Evolutionary conservation across 2,113 vertebrate genomes (phyloP).

Genomic region (Xenopus tropicalis): UCB_Xtro_10.0 CM004445.2:129985001-129985500

Average conservation of each 20-base stretch:
- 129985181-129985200: constrained; percentile 45
- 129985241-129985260: constrained; percentile 44
- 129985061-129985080: no score
- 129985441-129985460: no score
- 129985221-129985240: constrained; percentile 27
- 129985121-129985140: not conserved
- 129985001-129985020: no score
- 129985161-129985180: constrained; percentile 37
- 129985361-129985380: no score
- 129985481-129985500: no score
- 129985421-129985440: no score
- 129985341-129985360: not conserved
- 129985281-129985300: not conserved
- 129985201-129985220: constrained; percentile 43
- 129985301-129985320: not conserved
- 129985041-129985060: no score
- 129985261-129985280: constrained; percentile 21
- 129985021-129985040: no score
- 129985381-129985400: no score
- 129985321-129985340: not conserved
- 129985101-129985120: not conserved
- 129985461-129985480: no score
- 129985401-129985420: no score
- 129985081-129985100: no score
- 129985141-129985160: constrained; percentile 50